Percentiles rank a stretch among this genome's conserved stretches.
Conservation (phyloP, 2,113 vertebrate species). For the Onychostoma macrolepis region DNA sequence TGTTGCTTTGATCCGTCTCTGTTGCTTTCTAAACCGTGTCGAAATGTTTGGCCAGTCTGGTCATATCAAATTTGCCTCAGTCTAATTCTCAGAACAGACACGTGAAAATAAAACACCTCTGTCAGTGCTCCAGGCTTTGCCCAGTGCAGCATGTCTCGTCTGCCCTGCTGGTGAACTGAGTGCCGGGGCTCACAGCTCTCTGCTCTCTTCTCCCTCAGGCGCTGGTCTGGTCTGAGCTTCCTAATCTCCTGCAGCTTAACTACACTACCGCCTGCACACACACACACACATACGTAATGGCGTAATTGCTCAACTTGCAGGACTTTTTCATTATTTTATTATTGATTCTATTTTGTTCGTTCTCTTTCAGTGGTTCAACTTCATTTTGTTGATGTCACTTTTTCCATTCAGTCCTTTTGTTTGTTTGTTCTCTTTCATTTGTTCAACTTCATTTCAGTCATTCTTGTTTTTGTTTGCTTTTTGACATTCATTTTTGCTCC, state of each 20-base stretch:
- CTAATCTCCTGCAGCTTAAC: conserved; percentile 62
- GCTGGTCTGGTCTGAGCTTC: conserved; percentile 55
- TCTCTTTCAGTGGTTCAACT: background rate
- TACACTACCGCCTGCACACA: background rate
- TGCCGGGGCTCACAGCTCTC: conserved; percentile 54
- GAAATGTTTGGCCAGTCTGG: conserved; percentile 12
- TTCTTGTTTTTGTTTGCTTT: background rate
- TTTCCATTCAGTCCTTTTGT: background rate
- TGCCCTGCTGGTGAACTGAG: conserved; percentile 65
- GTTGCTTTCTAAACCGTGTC: background rate
- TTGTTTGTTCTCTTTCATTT: background rate
- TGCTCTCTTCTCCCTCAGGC: conserved; percentile 40
- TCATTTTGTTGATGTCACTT: background rate
- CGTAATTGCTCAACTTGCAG: conserved; percentile 4
- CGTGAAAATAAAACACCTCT: conserved; percentile 12
- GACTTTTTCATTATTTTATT: background rate
- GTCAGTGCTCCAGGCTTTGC: conserved; percentile 34
- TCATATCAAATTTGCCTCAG: background rate
- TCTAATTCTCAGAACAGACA: conserved; percentile 13
- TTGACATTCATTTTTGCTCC: background rate
- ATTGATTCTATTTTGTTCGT: background rate
- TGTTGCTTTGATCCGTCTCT: background rate
- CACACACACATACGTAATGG: background rate
- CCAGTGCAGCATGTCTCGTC: conserved; percentile 34
- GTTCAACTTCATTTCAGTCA: background rate